Evolutionary conservation across 2,888 invertebrate species (phyloP).

Genomic region (Vandiemenella viatica): DNA sequence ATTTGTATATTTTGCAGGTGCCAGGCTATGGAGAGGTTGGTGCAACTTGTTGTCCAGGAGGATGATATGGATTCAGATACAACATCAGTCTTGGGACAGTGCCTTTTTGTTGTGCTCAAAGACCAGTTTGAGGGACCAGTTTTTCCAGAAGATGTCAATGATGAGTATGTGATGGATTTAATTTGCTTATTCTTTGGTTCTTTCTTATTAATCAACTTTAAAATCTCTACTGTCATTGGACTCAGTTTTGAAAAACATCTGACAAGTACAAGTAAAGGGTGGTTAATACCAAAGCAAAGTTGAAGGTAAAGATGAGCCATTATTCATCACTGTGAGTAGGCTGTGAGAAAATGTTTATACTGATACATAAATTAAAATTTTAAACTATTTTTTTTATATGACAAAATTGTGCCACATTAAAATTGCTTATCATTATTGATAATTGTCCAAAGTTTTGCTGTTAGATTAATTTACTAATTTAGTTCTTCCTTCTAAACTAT

Average conservation of each 20-base stretch:
- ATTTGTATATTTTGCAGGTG: conserved; percentile 29
- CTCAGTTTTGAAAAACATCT: neutral
- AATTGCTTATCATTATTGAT: no score
- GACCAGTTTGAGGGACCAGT: conserved; percentile 33
- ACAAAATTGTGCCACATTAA: no score
- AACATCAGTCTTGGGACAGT: conserved; percentile 38
- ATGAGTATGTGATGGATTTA: conserved; percentile 27
- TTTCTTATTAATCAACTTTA: neutral
- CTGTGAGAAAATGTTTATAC: no score
- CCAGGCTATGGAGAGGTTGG: conserved; percentile 46
- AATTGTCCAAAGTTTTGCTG: no score
- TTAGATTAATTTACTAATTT: no score
- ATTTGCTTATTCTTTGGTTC: neutral
- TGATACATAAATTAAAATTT: no score
- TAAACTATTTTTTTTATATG: no score
- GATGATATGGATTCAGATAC: conserved; percentile 43
- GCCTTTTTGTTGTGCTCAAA: conserved; percentile 39
- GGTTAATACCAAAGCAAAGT: no score
- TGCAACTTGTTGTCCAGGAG: conserved; percentile 43
- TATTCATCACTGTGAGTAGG: no score
- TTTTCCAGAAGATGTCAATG: conserved; percentile 32
- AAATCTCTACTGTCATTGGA: neutral
- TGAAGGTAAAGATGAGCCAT: no score
- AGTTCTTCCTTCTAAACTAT: no score
- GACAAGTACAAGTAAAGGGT: no score